Base-by-base conservation (phyloP, 2,113 vertebrate species). In the Oostethus manadensis region DNA sequence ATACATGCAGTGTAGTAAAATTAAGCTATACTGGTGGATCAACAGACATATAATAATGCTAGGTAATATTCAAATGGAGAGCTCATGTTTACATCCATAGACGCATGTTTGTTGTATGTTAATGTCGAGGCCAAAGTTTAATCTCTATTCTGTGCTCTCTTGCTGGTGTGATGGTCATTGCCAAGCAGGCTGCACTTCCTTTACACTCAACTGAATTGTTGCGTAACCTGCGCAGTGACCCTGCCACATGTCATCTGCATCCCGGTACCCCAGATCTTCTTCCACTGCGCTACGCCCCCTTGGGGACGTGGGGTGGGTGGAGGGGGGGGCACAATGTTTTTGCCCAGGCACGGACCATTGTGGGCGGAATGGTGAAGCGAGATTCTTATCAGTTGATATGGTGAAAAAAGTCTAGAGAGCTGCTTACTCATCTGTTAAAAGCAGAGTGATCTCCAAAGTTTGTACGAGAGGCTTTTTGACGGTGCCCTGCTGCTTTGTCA, bases 401-500 rank as follows among this genome's bases (percentile, higher is more conserved):
- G 58, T 60, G 62, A 56, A 33, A 33, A 65, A 72, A 78, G 76
- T 50, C 88, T 87, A 84, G 80, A 85, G 80, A 82, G 74, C 81
- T 91, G 92, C 89, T 91, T 93, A 92, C 89, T 93, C 90, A 88
- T 92, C 89, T 91, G 91, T 90, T 90, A 91, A 89, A 85, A 90
- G 80, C 87, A 17, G 73, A 90, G 88, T 85, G 90, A 84, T 85
- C 85, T 51, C 68, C 83, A 84, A 88, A 87, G 87, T 90, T 90
- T 90, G 84, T 89, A 88, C 72, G 86, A 83, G 87, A 90, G 86
- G 86, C 79, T 84, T 88, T 92, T 86, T 90, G 90, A 90, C 55
- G 84, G 89, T 90, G 86, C 84, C 91, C 92, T 92, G 90, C 93
- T 94, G 93, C 90, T 92, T 21, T 88, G 84, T 91, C 90, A 82